Evolutionary conservation across 23 tunicate genomes (phyloP), one percentile per base, ranked within the genome.

Genomic region (Corella eumyota): DNA sequence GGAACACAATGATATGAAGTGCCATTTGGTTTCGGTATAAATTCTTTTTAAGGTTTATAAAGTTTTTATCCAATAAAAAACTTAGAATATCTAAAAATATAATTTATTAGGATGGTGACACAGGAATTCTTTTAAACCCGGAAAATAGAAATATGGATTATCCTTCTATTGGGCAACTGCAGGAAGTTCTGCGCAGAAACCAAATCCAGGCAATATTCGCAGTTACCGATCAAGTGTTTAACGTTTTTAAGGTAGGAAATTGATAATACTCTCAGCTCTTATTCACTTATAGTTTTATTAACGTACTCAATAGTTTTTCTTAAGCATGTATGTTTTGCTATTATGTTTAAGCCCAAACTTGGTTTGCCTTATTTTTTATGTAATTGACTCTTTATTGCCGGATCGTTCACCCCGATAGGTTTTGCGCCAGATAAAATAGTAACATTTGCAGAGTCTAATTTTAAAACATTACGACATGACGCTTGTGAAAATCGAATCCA

Each of bases 131-230:
- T 19, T 21, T 7, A 52, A 21, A 85, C 35, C 24, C 74, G 3
- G 74, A 71, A 65, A 71, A 70, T 50, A 33, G 24, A 31, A 46
- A 44, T 3, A 67, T 59, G 48, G 95, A 85, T 60, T 85, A 85
- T 30, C 95, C 95, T 4, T 85, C 95, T 0, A 31, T 85, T 35
- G 95, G 95, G 1, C 95, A 85, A 31, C 67, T 85, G 13, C 58
- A 54, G 23, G 45, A 85, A 45, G 79, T 35, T 23, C 65, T 85
- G 37, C 27, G 11, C 5, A 27, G 64, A 36, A 62, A 64, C 65
- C 65, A 64, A 50, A 62, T 85, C 11, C 76, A 70, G 15, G 40
- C 80, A 2, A 76, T 85, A 21, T 85, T 69, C 58, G 95, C 95
- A 26, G 95, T 85, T 17, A 76, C 83, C 2, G 32, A 56, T 15